Evolutionary conservation across 2,888 invertebrate genomes (phyloP).

Genomic region (Andrena dorsata): DNA sequence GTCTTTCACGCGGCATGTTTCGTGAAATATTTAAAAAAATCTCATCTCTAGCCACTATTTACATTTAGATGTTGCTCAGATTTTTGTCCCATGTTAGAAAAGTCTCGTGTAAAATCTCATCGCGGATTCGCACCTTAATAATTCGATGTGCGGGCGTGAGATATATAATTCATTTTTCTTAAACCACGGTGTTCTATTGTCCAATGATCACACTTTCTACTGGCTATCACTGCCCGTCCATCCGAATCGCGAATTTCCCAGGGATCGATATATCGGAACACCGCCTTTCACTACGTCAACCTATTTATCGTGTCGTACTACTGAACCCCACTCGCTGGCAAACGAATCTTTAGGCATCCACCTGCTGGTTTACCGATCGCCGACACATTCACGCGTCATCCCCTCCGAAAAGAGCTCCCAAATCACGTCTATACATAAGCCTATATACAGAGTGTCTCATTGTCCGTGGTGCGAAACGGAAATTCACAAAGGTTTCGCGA

Average conservation of each 20-base stretch:
- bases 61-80: too few species aligned
- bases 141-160: too few species aligned
- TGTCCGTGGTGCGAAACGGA: neutral
- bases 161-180: too few species aligned
- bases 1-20: too few species aligned
- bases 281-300: constrained; percentile 5
- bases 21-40: too few species aligned
- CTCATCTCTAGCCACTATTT: too few species aligned
- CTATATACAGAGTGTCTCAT: neutral
- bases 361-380: neutral
- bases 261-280: neutral
- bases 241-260: neutral
- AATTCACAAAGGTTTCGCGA: too few species aligned
- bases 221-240: neutral
- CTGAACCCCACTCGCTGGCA: constrained; percentile 20
- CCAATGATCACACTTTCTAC: neutral
- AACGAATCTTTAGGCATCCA: neutral
- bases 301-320: constrained; percentile 46
- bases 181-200: too few species aligned
- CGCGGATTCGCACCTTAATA: too few species aligned
- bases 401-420: neutral
- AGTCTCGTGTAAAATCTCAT: too few species aligned
- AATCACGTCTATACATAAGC: constrained; percentile 1
- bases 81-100: too few species aligned
- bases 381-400: neutral